Evolutionary conservation across 2,888 invertebrate species (phyloP), one percentile per base, ranked within the genome.

Genomic region (Pocota personata): DNA sequence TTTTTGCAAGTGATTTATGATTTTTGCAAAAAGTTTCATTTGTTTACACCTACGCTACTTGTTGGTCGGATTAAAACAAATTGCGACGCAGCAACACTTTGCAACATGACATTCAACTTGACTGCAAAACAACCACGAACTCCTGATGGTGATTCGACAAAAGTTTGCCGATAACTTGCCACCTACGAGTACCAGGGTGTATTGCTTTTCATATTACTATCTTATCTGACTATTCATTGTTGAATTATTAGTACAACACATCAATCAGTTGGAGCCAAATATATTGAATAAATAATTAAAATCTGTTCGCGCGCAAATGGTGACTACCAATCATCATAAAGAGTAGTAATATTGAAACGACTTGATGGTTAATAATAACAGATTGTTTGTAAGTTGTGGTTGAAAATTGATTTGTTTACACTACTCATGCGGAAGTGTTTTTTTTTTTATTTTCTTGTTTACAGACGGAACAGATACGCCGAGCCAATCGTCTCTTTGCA

Each of bases 401-500:
- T 35, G 12, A 64, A 19, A 27, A 19, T 52, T 37, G 10, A 64
- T 46, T 52, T 48, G 35, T 52, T 32, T 43, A 40, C 12, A 30
- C 8, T 46, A 14, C 40, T 55, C 27, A 69, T 43, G 3, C 6
- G 8, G 12, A 37, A 27, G 6, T 10, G 0, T 7, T 16, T 37
- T 50, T 37, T 48, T 12, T 21, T 62, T 66, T 37, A 35, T 8
- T 50, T 64, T 87, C 89, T 90, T 90, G 90, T 88, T 94, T 94
- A 67, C 93, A 98, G 98, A 98, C 97, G 92, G 98, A 98, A 93
- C 97, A 97, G 93, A 97, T 98, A 91, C 95, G 98, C 90, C 94
- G 98, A 90, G 96, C 96, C 77, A 98, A 98, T 93, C 95, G 97
- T 89, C 94, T 98, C 86, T 98, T 97, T 94, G 97, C 98, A 37